Conservation (phyloP, 1,140 invertebrate species). For the Littorina saxatilis region DNA sequence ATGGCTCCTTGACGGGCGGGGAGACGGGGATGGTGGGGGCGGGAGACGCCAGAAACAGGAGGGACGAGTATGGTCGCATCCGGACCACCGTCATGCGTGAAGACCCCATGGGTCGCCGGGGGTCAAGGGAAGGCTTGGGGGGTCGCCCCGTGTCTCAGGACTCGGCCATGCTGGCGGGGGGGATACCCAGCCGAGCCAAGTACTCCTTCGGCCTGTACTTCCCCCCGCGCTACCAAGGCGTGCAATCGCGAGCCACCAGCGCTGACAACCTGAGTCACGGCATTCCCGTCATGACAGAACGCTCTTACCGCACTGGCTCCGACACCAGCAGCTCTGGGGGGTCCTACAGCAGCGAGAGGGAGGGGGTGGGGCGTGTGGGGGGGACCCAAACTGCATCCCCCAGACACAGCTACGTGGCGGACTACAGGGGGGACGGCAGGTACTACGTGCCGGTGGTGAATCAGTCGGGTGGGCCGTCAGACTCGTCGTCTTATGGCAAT, state of each 20-base stretch:
- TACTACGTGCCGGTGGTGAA: constrained; percentile 33
- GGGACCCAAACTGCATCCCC: background rate
- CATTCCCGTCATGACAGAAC: background rate
- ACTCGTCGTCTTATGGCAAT: background rate
- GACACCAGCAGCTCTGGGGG: constrained; percentile 26
- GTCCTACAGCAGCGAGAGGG: background rate
- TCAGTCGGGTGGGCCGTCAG: constrained; percentile 3
- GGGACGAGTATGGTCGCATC: background rate
- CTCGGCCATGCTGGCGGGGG: constrained; percentile 25
- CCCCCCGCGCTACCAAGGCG: constrained; percentile 28
- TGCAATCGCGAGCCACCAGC: constrained; percentile 19
- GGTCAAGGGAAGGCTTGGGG: background rate
- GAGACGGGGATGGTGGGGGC: background rate
- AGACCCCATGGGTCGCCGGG: background rate
- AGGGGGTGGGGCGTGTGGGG: background rate
- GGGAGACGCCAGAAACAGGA: background rate
- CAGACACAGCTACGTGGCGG: constrained; percentile 25
- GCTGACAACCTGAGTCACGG: constrained; percentile 27
- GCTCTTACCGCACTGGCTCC: background rate
- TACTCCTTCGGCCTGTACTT: constrained; percentile 57
- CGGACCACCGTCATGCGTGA: constrained; percentile 1
- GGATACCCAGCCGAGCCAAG: constrained; percentile 39
- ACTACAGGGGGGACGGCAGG: constrained; percentile 6
- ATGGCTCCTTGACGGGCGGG: too few relatives aligned
- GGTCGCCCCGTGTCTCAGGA: constrained; percentile 24